Evolutionary conservation across 2,797 vertebrate species (phyloP), one percentile per base, ranked within the genome.

Genomic region (Vireo griseus): DNA sequence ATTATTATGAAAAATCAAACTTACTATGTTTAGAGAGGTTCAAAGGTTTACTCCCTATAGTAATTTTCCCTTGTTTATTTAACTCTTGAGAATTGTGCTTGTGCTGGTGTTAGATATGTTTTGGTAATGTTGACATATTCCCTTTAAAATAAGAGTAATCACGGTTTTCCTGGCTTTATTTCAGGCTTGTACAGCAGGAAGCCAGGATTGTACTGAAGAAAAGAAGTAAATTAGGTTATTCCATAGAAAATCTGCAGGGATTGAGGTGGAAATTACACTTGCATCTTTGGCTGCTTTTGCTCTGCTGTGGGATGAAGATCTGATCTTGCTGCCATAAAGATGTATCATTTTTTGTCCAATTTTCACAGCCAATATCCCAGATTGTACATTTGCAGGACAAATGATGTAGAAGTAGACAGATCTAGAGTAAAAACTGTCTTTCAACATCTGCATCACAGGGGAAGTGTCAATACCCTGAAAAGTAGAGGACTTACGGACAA

Each of bases 381-480:
- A 48, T 13, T 62, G 84, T 76, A 68, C n/a, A 44, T 94, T 92
- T 93, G 95, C 54, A 69, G 86, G 94, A 94, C 94, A 97, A 97
- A 97, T 97, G 95, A 91, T 92, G 69, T 57, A 91, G 51, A 95
- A 91, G 92, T 52, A 88, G 80, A 92, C 67, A 71, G 88, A 95
- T 72, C 72, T 62, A 40, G 57, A 77, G 87, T 95, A 88, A 95
- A 97, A 97, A 92, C 91, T 94, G 94, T 97, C 95, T 97, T 97
- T 98, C 96, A 96, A 78, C 80, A 73, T 97, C 93, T 95, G 71
- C 65, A 94, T 95, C 96, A 94, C 96, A 86, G 88, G 88, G 94
- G 94, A 97, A 97, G 96, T 96, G 87, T 96, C 85, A 94, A 93
- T 12, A 54, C 71, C 84, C 82, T 71, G 82, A 95, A 69, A 96